Evolutionary conservation across 2,113 vertebrate species (phyloP).

Genomic region (Progne subis): DNA sequence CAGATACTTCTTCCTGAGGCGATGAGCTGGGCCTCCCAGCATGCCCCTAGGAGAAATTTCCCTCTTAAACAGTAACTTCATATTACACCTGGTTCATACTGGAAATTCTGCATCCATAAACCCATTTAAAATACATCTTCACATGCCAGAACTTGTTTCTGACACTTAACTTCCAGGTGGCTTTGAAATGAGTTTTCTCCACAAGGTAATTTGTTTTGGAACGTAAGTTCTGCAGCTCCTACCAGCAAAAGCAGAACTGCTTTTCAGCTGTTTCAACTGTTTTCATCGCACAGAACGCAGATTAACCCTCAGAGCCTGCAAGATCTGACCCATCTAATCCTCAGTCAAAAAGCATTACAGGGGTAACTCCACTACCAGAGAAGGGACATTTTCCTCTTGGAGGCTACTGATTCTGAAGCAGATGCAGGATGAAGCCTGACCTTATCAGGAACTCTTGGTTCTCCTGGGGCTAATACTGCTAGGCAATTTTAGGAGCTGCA

Average conservation of each 20-base stretch:
- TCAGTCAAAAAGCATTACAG: rapidly evolving
- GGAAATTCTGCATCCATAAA: background rate
- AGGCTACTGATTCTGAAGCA: background rate
- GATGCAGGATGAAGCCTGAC: background rate
- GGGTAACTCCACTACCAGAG: background rate
- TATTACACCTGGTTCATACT: rapidly evolving
- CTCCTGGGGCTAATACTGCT: background rate
- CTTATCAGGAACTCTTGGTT: rapidly evolving
- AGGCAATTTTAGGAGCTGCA: background rate
- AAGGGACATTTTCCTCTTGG: background rate
- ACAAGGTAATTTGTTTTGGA: background rate
- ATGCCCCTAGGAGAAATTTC: background rate
- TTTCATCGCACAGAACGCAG: background rate
- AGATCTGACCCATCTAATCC: background rate
- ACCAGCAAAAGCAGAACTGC: background rate
- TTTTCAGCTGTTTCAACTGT: background rate
- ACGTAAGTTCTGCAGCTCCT: rapidly evolving
- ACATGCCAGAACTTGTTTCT: background rate
- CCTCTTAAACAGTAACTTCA: background rate
- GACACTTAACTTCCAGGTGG: background rate
- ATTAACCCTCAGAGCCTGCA: background rate
- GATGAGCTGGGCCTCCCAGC: background rate
- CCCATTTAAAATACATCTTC: background rate
- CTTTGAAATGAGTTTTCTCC: background rate
- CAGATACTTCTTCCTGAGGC: background rate